phyloP scores from a whole-genome alignment of 2,888 invertebrate species.

The Eledone cirrhosa region DNA sequence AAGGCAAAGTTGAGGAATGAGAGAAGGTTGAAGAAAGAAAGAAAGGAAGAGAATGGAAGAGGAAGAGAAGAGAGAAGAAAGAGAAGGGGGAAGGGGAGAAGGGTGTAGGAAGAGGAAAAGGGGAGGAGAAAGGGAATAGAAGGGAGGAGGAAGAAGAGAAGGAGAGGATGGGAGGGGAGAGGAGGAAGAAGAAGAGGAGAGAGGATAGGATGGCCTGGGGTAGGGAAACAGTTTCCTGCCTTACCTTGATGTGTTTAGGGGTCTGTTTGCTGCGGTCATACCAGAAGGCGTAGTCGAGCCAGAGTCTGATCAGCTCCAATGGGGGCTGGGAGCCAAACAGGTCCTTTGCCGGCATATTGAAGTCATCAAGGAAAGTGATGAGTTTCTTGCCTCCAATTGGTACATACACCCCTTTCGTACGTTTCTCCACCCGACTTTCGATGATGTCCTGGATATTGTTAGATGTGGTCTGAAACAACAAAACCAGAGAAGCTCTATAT shows the following conservation, averaged over 20 bases:
- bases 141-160: no score
- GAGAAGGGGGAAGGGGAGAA: no score
- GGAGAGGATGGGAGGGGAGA: no score
- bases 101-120: no score
- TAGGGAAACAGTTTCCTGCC: background rate
- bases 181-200: no score
- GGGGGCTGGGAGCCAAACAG: constrained; percentile 89
- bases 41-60: no score
- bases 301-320: constrained; percentile 82
- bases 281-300: constrained; percentile 92
- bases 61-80: no score
- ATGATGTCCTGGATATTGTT: constrained; percentile 85
- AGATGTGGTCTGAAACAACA: constrained; percentile 76
- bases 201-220: no score
- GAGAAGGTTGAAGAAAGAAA: no score
- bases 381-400: constrained; percentile 83
- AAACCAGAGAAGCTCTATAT: background rate
- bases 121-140: no score
- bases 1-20: no score
- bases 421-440: constrained; percentile 85
- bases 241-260: constrained; percentile 78
- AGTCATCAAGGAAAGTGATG: constrained; percentile 89
- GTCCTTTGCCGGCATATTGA: constrained; percentile 92
- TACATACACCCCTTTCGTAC: constrained; percentile 84
- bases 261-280: constrained; percentile 83